phyloP scores from a whole-genome alignment of 2,888 invertebrate species.

The Mythimna pallens region DNA sequence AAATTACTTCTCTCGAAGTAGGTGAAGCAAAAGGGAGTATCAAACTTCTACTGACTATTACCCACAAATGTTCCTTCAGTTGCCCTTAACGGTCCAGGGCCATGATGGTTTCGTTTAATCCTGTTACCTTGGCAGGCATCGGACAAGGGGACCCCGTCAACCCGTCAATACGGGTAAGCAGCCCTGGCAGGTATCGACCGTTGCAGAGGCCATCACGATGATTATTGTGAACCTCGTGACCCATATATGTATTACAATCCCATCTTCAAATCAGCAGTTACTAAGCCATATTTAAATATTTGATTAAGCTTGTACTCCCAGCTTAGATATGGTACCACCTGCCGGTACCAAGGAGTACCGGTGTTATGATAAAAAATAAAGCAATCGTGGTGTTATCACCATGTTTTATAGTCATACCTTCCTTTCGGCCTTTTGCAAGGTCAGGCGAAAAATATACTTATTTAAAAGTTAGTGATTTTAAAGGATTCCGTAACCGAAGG shows the following conservation, averaged over 20 bases:
- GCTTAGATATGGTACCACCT: conserved; percentile 33
- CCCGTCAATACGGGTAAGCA: no score
- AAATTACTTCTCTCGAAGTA: neutral
- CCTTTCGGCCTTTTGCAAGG: neutral
- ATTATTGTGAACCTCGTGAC: conserved; percentile 8
- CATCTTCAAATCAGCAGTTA: conserved; percentile 7
- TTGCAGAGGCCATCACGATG: no score
- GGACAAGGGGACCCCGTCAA: no score
- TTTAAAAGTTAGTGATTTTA: no score
- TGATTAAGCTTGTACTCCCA: conserved; percentile 10
- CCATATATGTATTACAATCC: conserved; percentile 10
- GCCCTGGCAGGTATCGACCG: no score
- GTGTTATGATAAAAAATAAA: conserved; percentile 4
- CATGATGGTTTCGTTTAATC: no score
- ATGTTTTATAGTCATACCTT: neutral
- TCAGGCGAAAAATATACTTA: neutral
- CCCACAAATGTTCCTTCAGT: no score
- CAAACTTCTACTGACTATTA: no score
- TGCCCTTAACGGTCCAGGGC: no score
- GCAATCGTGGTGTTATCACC: conserved; percentile 5
- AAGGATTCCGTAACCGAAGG: no score
- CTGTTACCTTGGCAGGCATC: no score
- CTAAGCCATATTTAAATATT: conserved; percentile 34
- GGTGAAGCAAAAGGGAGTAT: no score
- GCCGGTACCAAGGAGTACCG: conserved; percentile 10